phyloP scores from a whole-genome alignment of 2,113 vertebrate species.

The Toxotes chatareus region DNA sequence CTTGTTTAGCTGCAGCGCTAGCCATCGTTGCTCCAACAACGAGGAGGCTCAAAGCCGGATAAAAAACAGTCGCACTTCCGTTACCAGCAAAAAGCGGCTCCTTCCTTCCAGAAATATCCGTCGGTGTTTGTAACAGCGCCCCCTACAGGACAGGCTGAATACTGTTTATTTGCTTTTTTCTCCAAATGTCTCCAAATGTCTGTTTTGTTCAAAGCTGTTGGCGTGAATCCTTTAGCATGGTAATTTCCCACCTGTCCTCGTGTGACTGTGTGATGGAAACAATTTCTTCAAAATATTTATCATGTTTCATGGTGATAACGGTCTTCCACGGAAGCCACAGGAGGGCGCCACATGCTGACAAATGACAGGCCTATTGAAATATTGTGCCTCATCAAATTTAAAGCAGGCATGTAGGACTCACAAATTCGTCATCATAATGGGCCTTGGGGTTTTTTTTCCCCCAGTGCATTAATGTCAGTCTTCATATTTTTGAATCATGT shows the following conservation, averaged over 20 bases:
- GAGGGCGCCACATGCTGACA: constrained; percentile 50
- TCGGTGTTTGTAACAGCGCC: constrained; percentile 54
- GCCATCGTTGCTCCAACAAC: constrained; percentile 74
- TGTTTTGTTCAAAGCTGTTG: not conserved
- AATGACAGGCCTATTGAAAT: not conserved
- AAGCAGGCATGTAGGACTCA: not conserved
- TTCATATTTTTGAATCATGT: not conserved
- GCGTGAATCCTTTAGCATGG: not conserved
- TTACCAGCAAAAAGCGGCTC: not conserved
- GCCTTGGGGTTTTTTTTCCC: not conserved
- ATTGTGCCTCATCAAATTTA: not conserved
- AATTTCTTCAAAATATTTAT: not conserved
- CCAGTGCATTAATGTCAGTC: not conserved
- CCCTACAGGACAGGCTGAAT: not conserved
- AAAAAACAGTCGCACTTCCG: constrained; percentile 77
- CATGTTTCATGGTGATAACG: not conserved
- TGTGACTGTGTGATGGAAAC: not conserved
- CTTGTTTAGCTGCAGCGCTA: constrained; percentile 63
- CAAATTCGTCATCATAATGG: not conserved
- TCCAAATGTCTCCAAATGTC: rapidly evolving
- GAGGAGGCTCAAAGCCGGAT: constrained; percentile 63
- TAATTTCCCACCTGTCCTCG: rapidly evolving
- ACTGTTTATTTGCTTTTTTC: not conserved
- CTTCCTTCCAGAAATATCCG: not conserved
- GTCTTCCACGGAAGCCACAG: constrained; percentile 16